Evolutionary conservation across 2,113 vertebrate species (phyloP).

Genomic region (Pseudorhombus dupliciocellatus): DNA sequence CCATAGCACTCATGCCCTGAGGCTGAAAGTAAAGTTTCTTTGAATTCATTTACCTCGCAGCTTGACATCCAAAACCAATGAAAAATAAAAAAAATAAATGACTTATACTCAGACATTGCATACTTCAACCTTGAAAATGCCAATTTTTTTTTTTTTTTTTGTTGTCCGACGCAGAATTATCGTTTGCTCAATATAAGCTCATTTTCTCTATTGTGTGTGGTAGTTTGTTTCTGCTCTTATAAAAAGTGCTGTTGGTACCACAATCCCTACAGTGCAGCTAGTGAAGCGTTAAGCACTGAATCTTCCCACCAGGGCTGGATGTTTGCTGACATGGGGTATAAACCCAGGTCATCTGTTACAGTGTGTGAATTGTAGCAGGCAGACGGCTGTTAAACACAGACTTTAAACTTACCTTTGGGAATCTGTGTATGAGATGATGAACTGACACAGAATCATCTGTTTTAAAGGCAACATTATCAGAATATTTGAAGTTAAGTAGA

Average conservation of each 20-base stretch:
- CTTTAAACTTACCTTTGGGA: not conserved
- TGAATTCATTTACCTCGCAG: conserved; percentile 28
- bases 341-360: conserved; percentile 25
- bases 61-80: conserved; percentile 30
- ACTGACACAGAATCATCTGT: not conserved
- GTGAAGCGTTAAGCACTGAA: not conserved
- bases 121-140: conserved; percentile 15
- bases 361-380: not conserved
- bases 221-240: conserved; percentile 15
- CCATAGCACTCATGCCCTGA: not conserved
- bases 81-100: too few relatives aligned
- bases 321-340: conserved; percentile 23
- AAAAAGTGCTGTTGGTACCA: conserved; percentile 3
- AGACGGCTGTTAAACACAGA: not conserved
- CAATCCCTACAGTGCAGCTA: not conserved
- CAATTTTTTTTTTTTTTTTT: conserved; percentile 16
- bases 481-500: not conserved
- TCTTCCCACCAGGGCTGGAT: conserved; percentile 15
- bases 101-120: not conserved
- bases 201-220: conserved; percentile 1
- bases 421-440: not conserved
- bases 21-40: conserved; percentile 20
- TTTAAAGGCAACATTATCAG: not conserved
- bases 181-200: not conserved
- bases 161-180: not conserved